Conservation (phyloP, 2,113 vertebrate genomes). For the Lepus timidus region DNA sequence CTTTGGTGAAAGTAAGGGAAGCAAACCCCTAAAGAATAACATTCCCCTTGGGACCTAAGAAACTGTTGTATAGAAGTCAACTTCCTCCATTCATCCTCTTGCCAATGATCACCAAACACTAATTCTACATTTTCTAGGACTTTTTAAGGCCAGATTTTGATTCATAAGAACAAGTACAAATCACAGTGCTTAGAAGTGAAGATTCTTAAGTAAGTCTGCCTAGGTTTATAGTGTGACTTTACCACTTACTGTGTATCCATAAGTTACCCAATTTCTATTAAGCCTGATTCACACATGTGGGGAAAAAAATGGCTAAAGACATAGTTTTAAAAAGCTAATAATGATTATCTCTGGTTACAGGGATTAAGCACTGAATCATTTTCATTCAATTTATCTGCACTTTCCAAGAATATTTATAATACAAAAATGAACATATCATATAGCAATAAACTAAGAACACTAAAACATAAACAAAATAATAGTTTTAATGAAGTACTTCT, state of each 20-base stretch:
- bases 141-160: neutral
- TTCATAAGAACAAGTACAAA: neutral
- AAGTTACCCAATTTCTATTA: constrained; percentile 33
- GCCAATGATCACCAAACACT: neutral
- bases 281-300: neutral
- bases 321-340: neutral
- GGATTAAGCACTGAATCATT: constrained; percentile 8
- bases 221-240: neutral
- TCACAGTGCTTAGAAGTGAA: constrained; percentile 21
- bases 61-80: neutral
- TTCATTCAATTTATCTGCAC: constrained; percentile 13
- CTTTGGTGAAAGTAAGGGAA: constrained; percentile 10
- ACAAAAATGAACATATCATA: neutral
- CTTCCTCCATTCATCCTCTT: neutral
- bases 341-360: neutral
- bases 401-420: neutral
- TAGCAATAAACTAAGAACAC: constrained; percentile 30
- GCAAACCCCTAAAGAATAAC: neutral
- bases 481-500: neutral
- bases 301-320: neutral
- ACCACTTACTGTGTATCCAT: neutral
- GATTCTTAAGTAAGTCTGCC: neutral
- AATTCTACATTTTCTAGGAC: neutral
- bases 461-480: constrained; percentile 4
- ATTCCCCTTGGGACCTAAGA: neutral